Conservation (phyloP, 2,113 vertebrate genomes). For the Actinemys pallida region DNA sequence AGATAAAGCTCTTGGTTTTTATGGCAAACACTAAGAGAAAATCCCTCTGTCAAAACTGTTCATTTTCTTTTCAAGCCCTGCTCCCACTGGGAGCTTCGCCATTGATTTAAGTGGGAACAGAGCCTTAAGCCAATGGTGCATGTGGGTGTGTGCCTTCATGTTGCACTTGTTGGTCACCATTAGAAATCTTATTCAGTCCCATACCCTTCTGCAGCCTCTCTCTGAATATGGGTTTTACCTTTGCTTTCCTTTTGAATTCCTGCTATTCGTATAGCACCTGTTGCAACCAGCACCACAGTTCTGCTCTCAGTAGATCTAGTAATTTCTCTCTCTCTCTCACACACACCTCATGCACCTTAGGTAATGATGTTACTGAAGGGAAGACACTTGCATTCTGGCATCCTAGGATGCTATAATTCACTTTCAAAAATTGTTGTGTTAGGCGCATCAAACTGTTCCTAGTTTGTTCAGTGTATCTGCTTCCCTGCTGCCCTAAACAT, state of each 20-base stretch:
- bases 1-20: background rate
- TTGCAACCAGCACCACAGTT: constrained; percentile 33
- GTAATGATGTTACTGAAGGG: constrained; percentile 18
- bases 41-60: background rate
- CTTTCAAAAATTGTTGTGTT: background rate
- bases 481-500: background rate
- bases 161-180: constrained; percentile 48
- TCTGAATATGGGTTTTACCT: constrained; percentile 4
- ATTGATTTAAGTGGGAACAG: constrained; percentile 49
- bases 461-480: background rate
- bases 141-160: constrained; percentile 5
- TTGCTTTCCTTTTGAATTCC: background rate
- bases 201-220: background rate
- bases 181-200: background rate
- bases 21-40: background rate
- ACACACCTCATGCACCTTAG: fast-evolving
- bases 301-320: constrained; percentile 24
- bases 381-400: constrained; percentile 17
- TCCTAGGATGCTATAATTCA: background rate
- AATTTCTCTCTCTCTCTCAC: background rate
- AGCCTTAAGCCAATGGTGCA: constrained; percentile 66
- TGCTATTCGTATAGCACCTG: constrained; percentile 23
- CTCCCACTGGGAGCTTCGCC: constrained; percentile 62
- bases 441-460: background rate
- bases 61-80: constrained; percentile 29